Evolutionary conservation across 2,888 invertebrate genomes (phyloP).

Genomic region (Acleris laterana): DNA sequence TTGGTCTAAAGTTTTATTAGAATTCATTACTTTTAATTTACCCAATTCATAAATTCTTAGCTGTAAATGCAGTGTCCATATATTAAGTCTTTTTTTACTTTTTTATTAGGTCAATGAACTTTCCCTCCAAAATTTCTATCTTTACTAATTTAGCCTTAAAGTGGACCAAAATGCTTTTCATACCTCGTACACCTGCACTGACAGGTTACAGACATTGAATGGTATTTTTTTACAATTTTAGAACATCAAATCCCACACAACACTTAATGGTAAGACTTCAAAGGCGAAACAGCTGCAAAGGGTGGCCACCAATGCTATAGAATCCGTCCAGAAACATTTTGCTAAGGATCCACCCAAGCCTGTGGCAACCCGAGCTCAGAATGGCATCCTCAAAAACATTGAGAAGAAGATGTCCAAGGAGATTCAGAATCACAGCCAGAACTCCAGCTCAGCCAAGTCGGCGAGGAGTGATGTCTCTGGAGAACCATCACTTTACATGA

Average conservation of each 20-base stretch:
- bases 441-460: constrained; percentile 69
- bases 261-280: constrained; percentile 68
- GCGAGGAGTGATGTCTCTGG: constrained; percentile 88
- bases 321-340: constrained; percentile 73
- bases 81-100: constrained; percentile 17
- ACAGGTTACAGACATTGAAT: neutral
- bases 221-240: constrained; percentile 50
- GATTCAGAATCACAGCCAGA: constrained; percentile 65
- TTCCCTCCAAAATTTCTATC: constrained; percentile 62
- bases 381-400: constrained; percentile 77
- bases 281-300: constrained; percentile 76
- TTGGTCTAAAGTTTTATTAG: neutral
- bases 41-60: neutral
- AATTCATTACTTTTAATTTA: neutral
- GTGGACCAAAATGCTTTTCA: neutral
- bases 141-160: neutral
- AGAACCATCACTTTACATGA: constrained; percentile 90
- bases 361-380: constrained; percentile 63
- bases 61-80: neutral
- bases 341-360: constrained; percentile 68
- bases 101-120: constrained; percentile 59
- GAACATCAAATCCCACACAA: constrained; percentile 68
- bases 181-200: too few relatives aligned
- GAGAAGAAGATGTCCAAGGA: constrained; percentile 65
- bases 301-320: constrained; percentile 70